Conservation (phyloP, 2,113 vertebrate species). For the Sapajus apella region DNA sequence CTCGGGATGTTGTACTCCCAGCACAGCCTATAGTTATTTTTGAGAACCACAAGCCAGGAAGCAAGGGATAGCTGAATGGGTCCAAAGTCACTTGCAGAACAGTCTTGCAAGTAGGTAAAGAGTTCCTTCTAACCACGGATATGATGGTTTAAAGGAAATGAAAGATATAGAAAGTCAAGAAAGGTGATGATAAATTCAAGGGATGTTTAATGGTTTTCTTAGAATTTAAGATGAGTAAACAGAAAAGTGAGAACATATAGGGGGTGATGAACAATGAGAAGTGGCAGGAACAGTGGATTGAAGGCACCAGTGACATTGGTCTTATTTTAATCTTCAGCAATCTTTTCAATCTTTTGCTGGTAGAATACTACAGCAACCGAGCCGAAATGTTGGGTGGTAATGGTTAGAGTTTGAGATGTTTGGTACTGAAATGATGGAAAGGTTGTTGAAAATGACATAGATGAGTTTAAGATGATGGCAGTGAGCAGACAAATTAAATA, state of each 20-base stretch:
- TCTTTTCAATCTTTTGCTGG: background rate
- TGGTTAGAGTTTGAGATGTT: background rate
- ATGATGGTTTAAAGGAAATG: background rate
- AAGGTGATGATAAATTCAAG: background rate
- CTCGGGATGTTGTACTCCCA: background rate
- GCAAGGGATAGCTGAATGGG: background rate
- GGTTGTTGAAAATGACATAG: background rate
- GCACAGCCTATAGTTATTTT: too few species aligned
- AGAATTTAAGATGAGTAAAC: background rate
- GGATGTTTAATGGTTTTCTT: background rate
- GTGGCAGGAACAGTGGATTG: rapidly evolving
- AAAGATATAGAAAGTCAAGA: background rate
- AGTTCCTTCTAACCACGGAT: background rate
- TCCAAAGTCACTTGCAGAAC: background rate
- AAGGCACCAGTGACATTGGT: background rate
- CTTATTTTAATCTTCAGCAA: background rate
- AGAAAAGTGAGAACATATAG: background rate
- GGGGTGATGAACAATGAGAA: too few species aligned
- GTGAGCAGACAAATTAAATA: background rate
- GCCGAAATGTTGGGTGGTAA: background rate
- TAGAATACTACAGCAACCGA: background rate
- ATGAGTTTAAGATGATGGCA: background rate
- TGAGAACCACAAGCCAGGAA: background rate
- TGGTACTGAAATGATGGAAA: background rate
- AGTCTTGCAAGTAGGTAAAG: background rate